A percentile compares a stretch with the other conserved stretches of the same genome.
Conservation (phyloP, 2,888 invertebrate species). For the Aromia moschata region DNA sequence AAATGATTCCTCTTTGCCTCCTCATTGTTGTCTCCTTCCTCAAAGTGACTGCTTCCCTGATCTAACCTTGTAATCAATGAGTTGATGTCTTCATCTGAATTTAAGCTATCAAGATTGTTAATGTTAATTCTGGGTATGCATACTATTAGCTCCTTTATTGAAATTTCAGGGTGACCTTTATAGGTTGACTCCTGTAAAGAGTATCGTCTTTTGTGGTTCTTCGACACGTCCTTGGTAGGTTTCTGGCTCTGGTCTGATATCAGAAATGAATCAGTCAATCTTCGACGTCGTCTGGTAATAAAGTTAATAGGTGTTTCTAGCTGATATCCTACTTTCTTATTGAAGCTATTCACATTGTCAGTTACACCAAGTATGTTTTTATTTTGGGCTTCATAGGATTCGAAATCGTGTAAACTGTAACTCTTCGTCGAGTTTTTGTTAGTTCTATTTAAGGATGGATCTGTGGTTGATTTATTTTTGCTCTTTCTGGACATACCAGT, state of each 20-base stretch:
- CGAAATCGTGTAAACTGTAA: conserved; percentile 3
- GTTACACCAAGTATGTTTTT: background rate
- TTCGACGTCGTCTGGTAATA: conserved; percentile 16
- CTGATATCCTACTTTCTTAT: background rate
- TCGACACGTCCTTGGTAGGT: background rate
- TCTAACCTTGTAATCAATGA: background rate
- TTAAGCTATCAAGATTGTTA: background rate
- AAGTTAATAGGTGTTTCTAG: conserved; percentile 16
- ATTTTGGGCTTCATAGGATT: conserved; percentile 2
- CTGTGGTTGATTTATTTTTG: background rate
- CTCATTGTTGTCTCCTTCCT: background rate
- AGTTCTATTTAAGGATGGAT: background rate
- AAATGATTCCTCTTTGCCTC: too few species aligned
- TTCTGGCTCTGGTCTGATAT: background rate
- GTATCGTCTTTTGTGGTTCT: background rate
- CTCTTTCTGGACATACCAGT: background rate
- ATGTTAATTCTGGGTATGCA: background rate
- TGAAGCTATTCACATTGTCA: background rate
- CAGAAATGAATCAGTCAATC: conserved; percentile 5
- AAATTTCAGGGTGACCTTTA: background rate
- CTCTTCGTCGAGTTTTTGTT: background rate
- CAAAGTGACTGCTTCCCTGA: background rate
- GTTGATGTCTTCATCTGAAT: background rate
- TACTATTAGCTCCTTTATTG: conserved; percentile 4
- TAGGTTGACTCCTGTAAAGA: conserved; percentile 4